phyloP scores from a whole-genome alignment of 2,113 vertebrate species.

The Panthera tigris region DNA sequence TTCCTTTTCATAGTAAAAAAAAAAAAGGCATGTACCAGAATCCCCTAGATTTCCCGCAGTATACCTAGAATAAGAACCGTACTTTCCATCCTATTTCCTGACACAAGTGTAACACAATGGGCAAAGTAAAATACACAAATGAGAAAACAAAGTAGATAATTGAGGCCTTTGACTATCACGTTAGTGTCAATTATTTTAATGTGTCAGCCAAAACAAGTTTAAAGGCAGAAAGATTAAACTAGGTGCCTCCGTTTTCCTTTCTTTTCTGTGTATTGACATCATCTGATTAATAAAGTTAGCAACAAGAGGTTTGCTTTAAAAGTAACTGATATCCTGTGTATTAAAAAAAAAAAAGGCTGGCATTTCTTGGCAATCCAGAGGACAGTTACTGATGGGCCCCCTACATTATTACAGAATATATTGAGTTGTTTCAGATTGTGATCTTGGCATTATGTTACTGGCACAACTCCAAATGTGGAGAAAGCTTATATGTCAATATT shows the following conservation, averaged over 20 bases:
- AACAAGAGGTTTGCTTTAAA: not conserved
- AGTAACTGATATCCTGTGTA: not conserved
- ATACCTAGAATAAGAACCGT: not conserved
- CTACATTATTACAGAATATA: not conserved
- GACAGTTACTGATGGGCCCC: not conserved
- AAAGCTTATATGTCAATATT: not conserved
- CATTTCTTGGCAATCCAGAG: not conserved
- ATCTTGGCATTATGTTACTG: not conserved
- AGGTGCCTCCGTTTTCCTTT: not conserved
- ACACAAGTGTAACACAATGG: not conserved
- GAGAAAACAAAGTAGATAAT: not conserved
- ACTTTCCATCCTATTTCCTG: conserved; percentile 39
- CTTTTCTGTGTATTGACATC: not conserved
- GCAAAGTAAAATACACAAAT: conserved; percentile 17
- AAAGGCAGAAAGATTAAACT: not conserved
- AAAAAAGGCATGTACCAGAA: not conserved
- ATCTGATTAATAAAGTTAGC: not conserved
- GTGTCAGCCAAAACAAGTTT: not conserved
- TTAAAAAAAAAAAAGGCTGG: not conserved
- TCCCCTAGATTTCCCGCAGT: conserved; percentile 12
- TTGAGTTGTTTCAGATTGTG: not conserved
- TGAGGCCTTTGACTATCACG: not conserved
- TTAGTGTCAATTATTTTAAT: not conserved
- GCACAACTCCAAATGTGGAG: not conserved
- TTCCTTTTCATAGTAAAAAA: not conserved